phyloP scores from a whole-genome alignment of 2,797 vertebrate genomes.

The Zenarchopterus dispar region DNA sequence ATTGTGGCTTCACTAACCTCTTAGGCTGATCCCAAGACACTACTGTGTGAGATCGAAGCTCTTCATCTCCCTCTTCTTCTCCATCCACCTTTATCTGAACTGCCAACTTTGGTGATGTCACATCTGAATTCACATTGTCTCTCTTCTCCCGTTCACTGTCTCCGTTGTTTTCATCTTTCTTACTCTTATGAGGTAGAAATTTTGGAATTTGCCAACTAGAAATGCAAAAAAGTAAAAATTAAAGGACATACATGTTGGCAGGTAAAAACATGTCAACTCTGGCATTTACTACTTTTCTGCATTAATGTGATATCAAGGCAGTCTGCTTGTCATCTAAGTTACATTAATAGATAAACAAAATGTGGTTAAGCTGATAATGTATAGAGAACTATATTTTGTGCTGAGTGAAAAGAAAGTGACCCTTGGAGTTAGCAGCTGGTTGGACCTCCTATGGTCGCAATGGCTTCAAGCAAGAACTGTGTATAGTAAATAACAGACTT shows the following conservation, averaged over 20 bases:
- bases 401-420: too few relatives aligned
- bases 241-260: background rate
- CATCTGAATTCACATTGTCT: conserved; percentile 19
- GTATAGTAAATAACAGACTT: too few relatives aligned
- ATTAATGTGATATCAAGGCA: too few relatives aligned
- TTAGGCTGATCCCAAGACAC: conserved; percentile 65
- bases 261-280: background rate
- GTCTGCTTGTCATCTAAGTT: too few relatives aligned
- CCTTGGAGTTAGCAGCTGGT: too few relatives aligned
- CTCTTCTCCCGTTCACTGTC: conserved; percentile 10
- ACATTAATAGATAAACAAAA: too few relatives aligned
- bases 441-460: too few relatives aligned
- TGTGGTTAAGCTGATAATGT: too few relatives aligned
- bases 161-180: conserved; percentile 19
- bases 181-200: conserved; percentile 24
- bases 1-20: conserved; percentile 64
- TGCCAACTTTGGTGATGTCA: conserved; percentile 31
- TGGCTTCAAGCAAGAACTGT: too few relatives aligned
- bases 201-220: conserved; percentile 60
- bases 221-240: conserved; percentile 7
- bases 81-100: conserved; percentile 48
- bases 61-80: conserved; percentile 39
- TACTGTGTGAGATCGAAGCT: conserved; percentile 27
- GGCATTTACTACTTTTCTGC: too few relatives aligned
- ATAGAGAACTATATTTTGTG: too few relatives aligned